Conservation (phyloP, 2,797 vertebrate genomes). For the Eulemur mongoz region DNA sequence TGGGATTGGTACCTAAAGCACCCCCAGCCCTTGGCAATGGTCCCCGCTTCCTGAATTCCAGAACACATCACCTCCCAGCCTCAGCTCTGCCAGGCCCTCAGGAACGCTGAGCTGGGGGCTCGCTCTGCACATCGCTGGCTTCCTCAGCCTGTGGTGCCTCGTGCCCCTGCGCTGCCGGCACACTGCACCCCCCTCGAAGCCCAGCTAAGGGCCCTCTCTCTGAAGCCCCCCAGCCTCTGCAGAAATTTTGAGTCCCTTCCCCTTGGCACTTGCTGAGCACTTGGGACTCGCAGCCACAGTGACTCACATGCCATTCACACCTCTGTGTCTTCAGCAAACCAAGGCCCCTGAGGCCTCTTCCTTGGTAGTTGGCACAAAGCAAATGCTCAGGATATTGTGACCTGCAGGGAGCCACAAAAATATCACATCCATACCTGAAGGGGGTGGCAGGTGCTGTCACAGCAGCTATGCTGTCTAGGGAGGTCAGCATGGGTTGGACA, state of each 20-base stretch:
- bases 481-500: neutral
- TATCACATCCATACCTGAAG: neutral
- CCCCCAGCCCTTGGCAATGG: neutral
- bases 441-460: neutral
- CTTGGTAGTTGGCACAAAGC: neutral
- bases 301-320: neutral
- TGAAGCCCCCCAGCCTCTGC: neutral
- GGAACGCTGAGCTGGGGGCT: neutral
- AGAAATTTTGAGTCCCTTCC: too few species aligned
- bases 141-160: neutral
- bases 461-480: neutral
- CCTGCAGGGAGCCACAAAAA: neutral
- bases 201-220: neutral
- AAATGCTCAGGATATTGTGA: neutral
- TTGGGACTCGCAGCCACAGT: neutral
- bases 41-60: neutral
- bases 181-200: neutral
- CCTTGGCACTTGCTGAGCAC: neutral
- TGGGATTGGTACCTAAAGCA: neutral
- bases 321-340: neutral
- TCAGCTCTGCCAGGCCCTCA: neutral
- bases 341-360: neutral
- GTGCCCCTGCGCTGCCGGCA: neutral
- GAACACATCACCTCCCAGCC: neutral
- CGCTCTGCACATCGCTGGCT: accelerated